Percentiles rank a stretch among this genome's conserved stretches.
phyloP scores from a whole-genome alignment of 2,113 vertebrate genomes.

The Oryzias woworae region DNA sequence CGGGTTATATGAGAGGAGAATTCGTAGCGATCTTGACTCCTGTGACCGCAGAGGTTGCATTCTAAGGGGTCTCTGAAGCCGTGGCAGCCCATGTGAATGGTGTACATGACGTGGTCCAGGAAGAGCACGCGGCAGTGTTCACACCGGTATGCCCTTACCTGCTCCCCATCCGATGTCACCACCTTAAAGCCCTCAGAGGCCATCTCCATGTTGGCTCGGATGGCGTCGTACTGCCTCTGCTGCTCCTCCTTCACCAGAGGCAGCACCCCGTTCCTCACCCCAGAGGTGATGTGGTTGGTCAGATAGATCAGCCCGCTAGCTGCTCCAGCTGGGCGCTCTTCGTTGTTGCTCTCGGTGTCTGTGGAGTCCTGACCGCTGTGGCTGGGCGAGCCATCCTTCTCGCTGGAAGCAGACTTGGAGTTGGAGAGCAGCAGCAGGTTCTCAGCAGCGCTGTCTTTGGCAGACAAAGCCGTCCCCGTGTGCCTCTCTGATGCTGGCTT shows the following conservation, averaged over 20 bases:
- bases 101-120: conserved; percentile 99
- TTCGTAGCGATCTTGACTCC: conserved; percentile 96
- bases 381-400: conserved; percentile 92
- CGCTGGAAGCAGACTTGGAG: conserved; percentile 89
- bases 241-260: conserved; percentile 89
- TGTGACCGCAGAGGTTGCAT: conserved; percentile 98
- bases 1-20: conserved; percentile 98
- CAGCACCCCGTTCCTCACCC: conserved; percentile 88
- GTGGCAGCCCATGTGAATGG: conserved; percentile 99
- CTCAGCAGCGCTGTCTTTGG: conserved; percentile 91
- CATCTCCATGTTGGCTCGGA: conserved; percentile 79
- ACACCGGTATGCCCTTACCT: conserved; percentile 89
- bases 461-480: conserved; percentile 73
- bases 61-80: conserved; percentile 97
- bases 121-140: conserved; percentile 96
- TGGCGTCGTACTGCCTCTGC: conserved; percentile 85
- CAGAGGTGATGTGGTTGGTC: conserved; percentile 90
- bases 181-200: conserved; percentile 90
- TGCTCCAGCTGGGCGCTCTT: conserved; percentile 77
- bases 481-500: conserved; percentile 78
- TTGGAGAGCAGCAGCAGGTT: conserved; percentile 95
- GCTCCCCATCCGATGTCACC: conserved; percentile 85
- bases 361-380: conserved; percentile 97
- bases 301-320: conserved; percentile 91
- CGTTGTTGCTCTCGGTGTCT: conserved; percentile 96